These are phyloP conservation scores for Tetramorium parvispinum DNA, from an alignment of 1,140 invertebrate genomes.

Conservation along the genomic window DNA sequence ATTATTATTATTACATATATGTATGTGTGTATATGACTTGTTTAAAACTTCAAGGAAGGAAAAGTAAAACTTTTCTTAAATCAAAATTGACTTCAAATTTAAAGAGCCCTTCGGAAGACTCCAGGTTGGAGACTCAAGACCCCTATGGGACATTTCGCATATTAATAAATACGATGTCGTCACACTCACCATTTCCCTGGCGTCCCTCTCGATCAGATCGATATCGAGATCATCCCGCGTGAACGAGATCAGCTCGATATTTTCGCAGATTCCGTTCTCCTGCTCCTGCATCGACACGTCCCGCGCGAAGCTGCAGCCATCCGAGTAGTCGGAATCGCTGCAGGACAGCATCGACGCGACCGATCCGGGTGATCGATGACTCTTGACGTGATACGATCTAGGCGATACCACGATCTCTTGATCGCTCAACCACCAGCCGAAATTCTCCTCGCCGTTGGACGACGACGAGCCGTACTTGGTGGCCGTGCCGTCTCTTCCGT, in stretches of 20 bases:
- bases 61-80: not conserved
- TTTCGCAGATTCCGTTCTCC: constrained; percentile 50
- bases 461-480: constrained; percentile 6
- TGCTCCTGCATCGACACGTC: constrained; percentile 63
- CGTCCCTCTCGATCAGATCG: constrained; percentile 72
- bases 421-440: constrained; percentile 80
- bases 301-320: constrained; percentile 57
- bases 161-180: not conserved
- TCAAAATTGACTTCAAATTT: not conserved
- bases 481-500: constrained; percentile 50
- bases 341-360: constrained; percentile 73
- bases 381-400: constrained; percentile 38
- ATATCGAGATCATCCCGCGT: constrained; percentile 64
- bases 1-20: too few relatives aligned
- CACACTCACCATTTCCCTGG: constrained; percentile 28
- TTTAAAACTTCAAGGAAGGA: too few relatives aligned
- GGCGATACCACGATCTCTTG: constrained; percentile 33
- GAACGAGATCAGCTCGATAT: constrained; percentile 66
- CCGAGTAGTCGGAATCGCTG: constrained; percentile 73
- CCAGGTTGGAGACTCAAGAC: not conserved
- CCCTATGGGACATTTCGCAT: not conserved
- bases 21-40: too few relatives aligned
- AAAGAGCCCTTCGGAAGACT: not conserved
- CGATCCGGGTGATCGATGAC: constrained; percentile 60
- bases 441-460: constrained; percentile 71